A percentile compares a stretch with the other conserved stretches of the same genome.
Conservation (phyloP, 2,797 vertebrate genomes). For the Lagodon rhomboides region DNA sequence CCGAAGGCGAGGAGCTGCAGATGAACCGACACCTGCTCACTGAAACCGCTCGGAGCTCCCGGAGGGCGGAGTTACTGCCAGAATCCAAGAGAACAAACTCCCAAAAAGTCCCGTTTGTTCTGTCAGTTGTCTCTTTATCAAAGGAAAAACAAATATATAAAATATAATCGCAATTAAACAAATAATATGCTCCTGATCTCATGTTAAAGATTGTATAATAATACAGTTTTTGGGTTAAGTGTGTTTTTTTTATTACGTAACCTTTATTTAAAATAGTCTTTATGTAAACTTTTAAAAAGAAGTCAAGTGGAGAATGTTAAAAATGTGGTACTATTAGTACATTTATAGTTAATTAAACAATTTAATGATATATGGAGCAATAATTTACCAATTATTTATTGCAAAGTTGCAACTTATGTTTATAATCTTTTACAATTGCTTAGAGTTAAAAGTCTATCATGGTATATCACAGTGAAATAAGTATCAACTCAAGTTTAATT, state of each 20-base stretch:
- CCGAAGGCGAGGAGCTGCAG: slow-evolving; percentile 12
- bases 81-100: slow-evolving; percentile 18
- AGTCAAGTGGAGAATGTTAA: neutral
- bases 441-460: too few species aligned
- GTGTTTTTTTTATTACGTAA: neutral
- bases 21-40: slow-evolving; percentile 68
- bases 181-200: neutral
- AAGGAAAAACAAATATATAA: neutral
- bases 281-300: too few species aligned
- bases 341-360: too few species aligned
- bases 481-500: too few species aligned
- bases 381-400: too few species aligned
- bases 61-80: slow-evolving; percentile 23
- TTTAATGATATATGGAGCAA: neutral
- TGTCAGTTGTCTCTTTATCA: neutral
- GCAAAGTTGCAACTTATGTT: too few species aligned
- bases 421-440: too few species aligned
- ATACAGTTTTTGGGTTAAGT: neutral
- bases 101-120: slow-evolving; percentile 9
- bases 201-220: neutral
- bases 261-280: neutral
- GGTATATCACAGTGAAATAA: too few species aligned
- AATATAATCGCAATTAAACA: neutral
- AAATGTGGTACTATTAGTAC: too few species aligned
- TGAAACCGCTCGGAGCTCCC: slow-evolving; percentile 22